phyloP scores from a whole-genome alignment of 2,888 invertebrate species.

The Acleris cristana region DNA sequence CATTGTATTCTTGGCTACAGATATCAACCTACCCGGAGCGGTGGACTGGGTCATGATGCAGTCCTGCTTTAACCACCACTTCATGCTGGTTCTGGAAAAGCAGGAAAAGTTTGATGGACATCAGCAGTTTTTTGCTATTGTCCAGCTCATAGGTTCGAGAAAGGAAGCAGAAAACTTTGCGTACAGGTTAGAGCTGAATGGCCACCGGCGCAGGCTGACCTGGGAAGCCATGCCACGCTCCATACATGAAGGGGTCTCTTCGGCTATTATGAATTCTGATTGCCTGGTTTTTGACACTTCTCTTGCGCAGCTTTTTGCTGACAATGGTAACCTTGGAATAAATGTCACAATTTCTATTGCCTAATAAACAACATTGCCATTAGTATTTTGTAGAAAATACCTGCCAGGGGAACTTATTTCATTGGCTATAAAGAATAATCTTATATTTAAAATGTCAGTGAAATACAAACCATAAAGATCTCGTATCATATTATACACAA shows the following conservation, averaged over 20 bases:
- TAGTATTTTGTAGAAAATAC: constrained; percentile 33
- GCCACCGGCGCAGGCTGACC: constrained; percentile 95
- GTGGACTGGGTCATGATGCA: constrained; percentile 99
- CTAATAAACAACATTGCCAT: constrained; percentile 70
- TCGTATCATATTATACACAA: constrained; percentile 31
- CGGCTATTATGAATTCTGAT: constrained; percentile 98
- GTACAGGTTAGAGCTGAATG: constrained; percentile 98
- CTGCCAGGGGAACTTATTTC: constrained; percentile 45
- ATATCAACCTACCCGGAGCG: constrained; percentile 99
- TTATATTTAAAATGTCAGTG: constrained; percentile 39
- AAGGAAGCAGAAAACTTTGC: constrained; percentile 99
- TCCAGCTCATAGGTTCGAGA: constrained; percentile 98
- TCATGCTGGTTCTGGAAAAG: constrained; percentile 99
- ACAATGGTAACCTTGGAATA: constrained; percentile 99
- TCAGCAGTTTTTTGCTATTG: constrained; percentile 98
- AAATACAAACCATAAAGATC: constrained; percentile 30
- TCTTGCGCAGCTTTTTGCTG: constrained; percentile 98
- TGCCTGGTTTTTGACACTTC: constrained; percentile 99
- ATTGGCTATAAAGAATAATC: constrained; percentile 43
- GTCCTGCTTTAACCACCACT: constrained; percentile 99
- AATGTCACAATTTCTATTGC: constrained; percentile 99
- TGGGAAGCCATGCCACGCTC: constrained; percentile 99
- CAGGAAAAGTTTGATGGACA: constrained; percentile 99
- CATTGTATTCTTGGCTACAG: constrained; percentile 99
- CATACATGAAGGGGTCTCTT: constrained; percentile 99